Evolutionary conservation across 1,140 invertebrate genomes (phyloP).

Genomic region (Calycopis cecrops): DNA sequence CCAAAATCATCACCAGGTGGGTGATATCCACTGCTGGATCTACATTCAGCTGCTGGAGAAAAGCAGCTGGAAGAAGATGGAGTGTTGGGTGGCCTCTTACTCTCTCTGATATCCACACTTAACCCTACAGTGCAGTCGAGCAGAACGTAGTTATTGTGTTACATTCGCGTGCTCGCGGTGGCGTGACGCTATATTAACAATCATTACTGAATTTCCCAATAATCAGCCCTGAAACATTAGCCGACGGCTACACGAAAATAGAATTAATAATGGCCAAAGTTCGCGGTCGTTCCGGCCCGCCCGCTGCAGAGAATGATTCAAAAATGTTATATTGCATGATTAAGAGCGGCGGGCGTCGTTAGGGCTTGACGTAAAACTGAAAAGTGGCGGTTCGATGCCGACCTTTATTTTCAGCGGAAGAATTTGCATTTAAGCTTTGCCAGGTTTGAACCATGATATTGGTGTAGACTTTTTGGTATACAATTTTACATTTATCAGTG

Average conservation of each 20-base stretch:
- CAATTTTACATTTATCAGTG: no score
- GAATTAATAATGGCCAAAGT: slow-evolving; percentile 62
- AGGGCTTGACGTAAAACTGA: no score
- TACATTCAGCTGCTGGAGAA: no score
- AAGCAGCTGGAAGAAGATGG: no score
- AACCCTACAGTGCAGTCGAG: no score
- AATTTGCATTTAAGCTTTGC: neutral
- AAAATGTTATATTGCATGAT: slow-evolving; percentile 35
- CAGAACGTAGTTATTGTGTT: slow-evolving; percentile 25
- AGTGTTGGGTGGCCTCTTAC: no score
- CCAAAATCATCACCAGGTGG: no score
- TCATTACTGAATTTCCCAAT: slow-evolving; percentile 66
- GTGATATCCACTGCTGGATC: no score
- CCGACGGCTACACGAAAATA: slow-evolving; percentile 54
- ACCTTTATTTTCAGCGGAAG: neutral
- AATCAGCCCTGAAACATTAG: slow-evolving; percentile 60
- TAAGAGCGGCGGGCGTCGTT: neutral
- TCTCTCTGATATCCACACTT: no score
- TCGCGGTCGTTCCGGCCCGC: slow-evolving; percentile 50
- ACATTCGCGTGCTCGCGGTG: slow-evolving; percentile 42
- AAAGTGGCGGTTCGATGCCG: neutral
- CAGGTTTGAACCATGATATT: neutral
- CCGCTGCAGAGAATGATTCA: slow-evolving; percentile 51
- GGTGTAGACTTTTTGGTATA: no score
- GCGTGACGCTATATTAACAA: slow-evolving; percentile 59